These are phyloP conservation scores for Drosophila fulvimacula DNA, from an alignment of 2,888 invertebrate species.

Conservation along the genomic window DNA sequence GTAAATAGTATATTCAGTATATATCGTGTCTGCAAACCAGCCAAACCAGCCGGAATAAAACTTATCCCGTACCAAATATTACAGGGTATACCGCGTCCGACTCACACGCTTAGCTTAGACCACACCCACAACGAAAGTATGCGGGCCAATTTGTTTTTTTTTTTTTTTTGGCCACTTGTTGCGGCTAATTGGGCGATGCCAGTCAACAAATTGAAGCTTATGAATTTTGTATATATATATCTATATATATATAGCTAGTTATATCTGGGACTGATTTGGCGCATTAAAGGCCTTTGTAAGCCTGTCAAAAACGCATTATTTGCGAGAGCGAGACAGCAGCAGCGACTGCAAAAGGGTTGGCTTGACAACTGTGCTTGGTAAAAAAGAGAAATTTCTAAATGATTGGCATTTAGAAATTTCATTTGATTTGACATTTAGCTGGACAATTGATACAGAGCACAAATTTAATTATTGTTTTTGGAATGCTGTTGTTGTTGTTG, in stretches of 20 bases:
- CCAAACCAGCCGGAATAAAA: too few relatives aligned
- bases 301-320: constrained; percentile 70
- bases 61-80: too few relatives aligned
- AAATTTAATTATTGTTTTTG: constrained; percentile 3
- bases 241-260: constrained; percentile 14
- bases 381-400: constrained; percentile 76
- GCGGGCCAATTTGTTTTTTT: constrained; percentile 54
- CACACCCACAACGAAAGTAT: constrained; percentile 72
- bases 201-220: constrained; percentile 62
- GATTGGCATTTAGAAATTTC: constrained; percentile 80
- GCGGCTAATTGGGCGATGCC: constrained; percentile 71
- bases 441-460: constrained; percentile 38
- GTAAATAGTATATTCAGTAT: too few relatives aligned
- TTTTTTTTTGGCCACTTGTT: constrained; percentile 73
- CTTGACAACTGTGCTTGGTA: constrained; percentile 59
- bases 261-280: constrained; percentile 35
- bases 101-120: constrained; percentile 4
- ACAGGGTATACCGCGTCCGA: constrained; percentile 27
- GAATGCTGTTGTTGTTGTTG: neutral
- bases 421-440: constrained; percentile 66
- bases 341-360: constrained; percentile 18
- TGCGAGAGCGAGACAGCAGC: constrained; percentile 7
- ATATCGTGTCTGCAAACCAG: neutral
- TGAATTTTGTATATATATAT: constrained; percentile 51
- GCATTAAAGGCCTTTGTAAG: constrained; percentile 30